Base-by-base conservation (phyloP, 2,888 invertebrate genomes). In the Cheilosia grossa region DNA sequence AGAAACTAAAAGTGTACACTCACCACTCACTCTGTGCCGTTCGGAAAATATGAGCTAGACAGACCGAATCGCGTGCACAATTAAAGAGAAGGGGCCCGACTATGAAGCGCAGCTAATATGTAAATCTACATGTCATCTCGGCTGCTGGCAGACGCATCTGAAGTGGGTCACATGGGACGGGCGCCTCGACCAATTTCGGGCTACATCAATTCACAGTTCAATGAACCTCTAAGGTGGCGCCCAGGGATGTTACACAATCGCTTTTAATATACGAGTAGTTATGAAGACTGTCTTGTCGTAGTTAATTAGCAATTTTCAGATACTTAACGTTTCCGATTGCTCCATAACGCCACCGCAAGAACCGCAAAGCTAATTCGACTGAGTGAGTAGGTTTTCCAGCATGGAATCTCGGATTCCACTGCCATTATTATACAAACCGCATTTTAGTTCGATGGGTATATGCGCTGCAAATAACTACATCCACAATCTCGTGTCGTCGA, bases 41-140 rank as follows among this genome's bases (percentile, higher is more conserved):
- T 74, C 47, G 47, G 37, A 66, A 47, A 66, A 66, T 40, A 47
- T 4, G 15, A 21, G 21, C 66, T 67, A 72, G 51, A 21, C 61
- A 49, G 61, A 79, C 44, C 42, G 63, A 79, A 82, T 72, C 54
- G 79, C 67, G 61, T 73, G 47, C 44, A 2, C 61, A 63, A 73
- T 79, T 67, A 63, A 44, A 66, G 59, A 21, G 10, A 66, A 66
- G 54, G 59, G 72, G 74, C 27, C 59, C 40, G 49, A 54, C 21
- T 30, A 13, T 30, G 64, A 56, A n/a, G 40, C 40, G 27, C 54
- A 33, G 30, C 42, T 19, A 24, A 17, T 27, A 56, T 61, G 66
- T 56, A 78, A 78, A 82, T 82, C 79, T 66, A 10, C 66, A 79
- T 63, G 80, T 83, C 83, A 79, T 21, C 80, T 42, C 33, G 53